Evolutionary conservation across 2,888 invertebrate genomes (phyloP).

Genomic region (Hyles lineata): DNA sequence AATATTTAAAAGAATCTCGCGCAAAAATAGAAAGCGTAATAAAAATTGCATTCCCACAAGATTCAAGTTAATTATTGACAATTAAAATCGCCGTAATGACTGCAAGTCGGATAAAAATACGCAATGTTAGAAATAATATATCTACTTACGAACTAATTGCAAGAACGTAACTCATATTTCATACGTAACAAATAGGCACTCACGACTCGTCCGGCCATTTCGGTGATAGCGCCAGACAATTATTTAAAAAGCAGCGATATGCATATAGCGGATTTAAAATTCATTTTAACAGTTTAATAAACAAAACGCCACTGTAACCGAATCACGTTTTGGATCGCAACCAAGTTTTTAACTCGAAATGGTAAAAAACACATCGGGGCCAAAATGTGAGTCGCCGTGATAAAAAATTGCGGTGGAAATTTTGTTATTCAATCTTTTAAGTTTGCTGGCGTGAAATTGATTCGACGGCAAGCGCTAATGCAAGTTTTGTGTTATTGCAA

Average conservation of each 20-base stretch:
- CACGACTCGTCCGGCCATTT: not conserved
- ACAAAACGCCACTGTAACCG: constrained; percentile 25
- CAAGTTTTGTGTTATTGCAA: constrained; percentile 15
- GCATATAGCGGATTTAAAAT: constrained; percentile 17
- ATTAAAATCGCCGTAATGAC: too few relatives aligned
- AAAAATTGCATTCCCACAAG: too few relatives aligned
- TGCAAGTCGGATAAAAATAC: not conserved
- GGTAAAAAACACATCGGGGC: constrained; percentile 23
- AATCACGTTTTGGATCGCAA: constrained; percentile 17
- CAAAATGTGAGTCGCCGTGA: constrained; percentile 14
- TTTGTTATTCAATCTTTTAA: constrained; percentile 28
- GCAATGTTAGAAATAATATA: too few relatives aligned
- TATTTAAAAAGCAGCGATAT: not conserved
- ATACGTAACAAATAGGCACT: not conserved
- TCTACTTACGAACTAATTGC: not conserved
- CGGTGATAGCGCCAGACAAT: not conserved
- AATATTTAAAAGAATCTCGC: too few relatives aligned
- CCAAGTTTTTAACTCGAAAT: constrained; percentile 23
- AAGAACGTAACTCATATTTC: not conserved
- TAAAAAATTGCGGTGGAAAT: constrained; percentile 7
- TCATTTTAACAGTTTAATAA: constrained; percentile 24
- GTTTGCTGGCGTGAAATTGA: constrained; percentile 26
- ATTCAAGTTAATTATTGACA: too few relatives aligned
- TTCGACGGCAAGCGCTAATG: constrained; percentile 18
- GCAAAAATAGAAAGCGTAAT: too few relatives aligned